These are phyloP conservation scores for Apoda limacodes DNA, from an alignment of 2,888 invertebrate species.

Conservation along the genomic window DNA sequence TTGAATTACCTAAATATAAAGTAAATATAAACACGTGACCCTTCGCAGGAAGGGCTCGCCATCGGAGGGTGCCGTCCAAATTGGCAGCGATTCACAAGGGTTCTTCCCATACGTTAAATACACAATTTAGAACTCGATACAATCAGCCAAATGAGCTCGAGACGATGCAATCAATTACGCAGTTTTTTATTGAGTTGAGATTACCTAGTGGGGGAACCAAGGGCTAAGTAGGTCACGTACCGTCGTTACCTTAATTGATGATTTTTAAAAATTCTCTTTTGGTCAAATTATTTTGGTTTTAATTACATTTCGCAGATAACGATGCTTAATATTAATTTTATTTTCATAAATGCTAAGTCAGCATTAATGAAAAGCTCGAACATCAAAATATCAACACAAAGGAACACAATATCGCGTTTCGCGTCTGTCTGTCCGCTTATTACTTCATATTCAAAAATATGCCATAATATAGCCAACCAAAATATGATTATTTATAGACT, in stretches of 20 bases:
- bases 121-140: slow-evolving; percentile 59
- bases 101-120: slow-evolving; percentile 63
- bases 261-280: too few species aligned
- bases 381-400: too few species aligned
- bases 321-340: too few species aligned
- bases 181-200: slow-evolving; percentile 46
- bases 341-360: too few species aligned
- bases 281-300: too few species aligned
- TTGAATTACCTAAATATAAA: slow-evolving; percentile 38
- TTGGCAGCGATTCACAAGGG: slow-evolving; percentile 61
- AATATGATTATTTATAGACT: too few species aligned
- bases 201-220: slow-evolving; percentile 30
- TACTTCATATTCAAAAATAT: too few species aligned
- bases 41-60: slow-evolving; percentile 23
- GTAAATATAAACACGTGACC: slow-evolving; percentile 44
- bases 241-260: background rate
- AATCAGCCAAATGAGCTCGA: slow-evolving; percentile 62
- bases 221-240: slow-evolving; percentile 43
- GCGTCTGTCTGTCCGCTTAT: too few species aligned
- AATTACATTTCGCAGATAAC: too few species aligned
- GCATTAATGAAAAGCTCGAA: too few species aligned
- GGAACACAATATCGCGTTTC: too few species aligned
- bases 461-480: too few species aligned
- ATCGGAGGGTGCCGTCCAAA: slow-evolving; percentile 40
- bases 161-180: slow-evolving; percentile 62